These are phyloP conservation scores for Cichladusa arquata DNA, from an alignment of 2,113 vertebrate species.

Conservation along the genomic window DNA sequence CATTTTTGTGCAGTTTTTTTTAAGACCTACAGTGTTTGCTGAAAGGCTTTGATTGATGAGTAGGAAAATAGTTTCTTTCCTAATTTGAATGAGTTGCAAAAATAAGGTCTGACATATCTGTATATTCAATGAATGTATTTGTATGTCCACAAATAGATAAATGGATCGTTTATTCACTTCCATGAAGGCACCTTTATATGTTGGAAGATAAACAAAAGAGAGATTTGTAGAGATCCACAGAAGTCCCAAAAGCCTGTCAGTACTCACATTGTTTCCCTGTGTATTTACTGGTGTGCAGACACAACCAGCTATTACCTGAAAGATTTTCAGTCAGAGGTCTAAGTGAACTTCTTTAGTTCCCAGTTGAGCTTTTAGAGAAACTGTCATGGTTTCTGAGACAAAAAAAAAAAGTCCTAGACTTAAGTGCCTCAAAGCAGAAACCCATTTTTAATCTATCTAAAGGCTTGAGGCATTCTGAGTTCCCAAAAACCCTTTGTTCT, in stretches of 20 bases:
- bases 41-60: background rate
- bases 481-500: background rate
- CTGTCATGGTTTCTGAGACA: background rate
- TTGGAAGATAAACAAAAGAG: background rate
- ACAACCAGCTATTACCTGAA: background rate
- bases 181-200: background rate
- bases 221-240: background rate
- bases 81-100: background rate
- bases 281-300: background rate
- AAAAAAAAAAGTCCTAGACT: background rate
- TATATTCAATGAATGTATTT: background rate
- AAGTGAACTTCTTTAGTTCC: background rate
- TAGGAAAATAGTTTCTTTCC: background rate
- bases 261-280: background rate
- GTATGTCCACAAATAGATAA: background rate
- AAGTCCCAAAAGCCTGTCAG: background rate
- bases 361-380: background rate
- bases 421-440: background rate
- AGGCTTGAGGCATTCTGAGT: background rate
- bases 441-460: background rate
- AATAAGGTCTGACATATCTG: background rate
- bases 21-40: background rate
- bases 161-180: background rate
- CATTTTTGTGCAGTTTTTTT: background rate
- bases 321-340: background rate